A percentile compares a stretch with the other conserved stretches of the same genome.
These are phyloP conservation scores for Entosphenus tridentatus DNA, from an alignment of 2,113 vertebrate genomes.

Conservation along the genomic window DNA sequence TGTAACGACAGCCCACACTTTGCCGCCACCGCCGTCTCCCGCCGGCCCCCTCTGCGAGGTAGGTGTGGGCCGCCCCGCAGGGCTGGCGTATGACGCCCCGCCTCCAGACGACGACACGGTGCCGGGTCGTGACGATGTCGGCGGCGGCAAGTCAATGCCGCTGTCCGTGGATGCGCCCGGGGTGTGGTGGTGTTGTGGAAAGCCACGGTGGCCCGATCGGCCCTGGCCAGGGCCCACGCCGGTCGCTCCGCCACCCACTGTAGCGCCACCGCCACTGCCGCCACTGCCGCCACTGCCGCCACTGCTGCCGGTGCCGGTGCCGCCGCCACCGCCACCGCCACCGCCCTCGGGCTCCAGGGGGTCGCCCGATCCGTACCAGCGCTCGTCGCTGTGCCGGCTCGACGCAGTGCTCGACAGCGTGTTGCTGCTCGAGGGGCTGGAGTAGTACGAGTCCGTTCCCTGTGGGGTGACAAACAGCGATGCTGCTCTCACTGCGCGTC, in stretches of 20 bases:
- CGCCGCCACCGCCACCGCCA: background rate
- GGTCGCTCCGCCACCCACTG: background rate
- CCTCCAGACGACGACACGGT: too few species aligned
- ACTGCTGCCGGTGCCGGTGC: background rate
- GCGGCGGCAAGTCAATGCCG: constrained; percentile 31
- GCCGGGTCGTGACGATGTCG: background rate
- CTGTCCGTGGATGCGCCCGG: constrained; percentile 62
- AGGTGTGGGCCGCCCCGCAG: too few species aligned
- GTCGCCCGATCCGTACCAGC: constrained; percentile 48
- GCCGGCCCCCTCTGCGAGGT: too few species aligned
- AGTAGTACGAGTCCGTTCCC: constrained; percentile 24
- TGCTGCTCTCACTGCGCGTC: too few species aligned
- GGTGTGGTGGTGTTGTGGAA: constrained; percentile 26
- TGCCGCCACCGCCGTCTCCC: too few species aligned
- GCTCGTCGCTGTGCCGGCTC: constrained; percentile 66
- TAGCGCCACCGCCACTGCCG: constrained; percentile 7
- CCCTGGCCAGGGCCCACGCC: background rate
- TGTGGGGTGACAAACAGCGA: background rate
- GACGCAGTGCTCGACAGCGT: constrained; percentile 68
- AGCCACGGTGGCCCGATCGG: background rate
- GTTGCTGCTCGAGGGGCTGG: constrained; percentile 78
- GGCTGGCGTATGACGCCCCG: too few species aligned
- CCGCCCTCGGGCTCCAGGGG: constrained; percentile 25
- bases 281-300: background rate
- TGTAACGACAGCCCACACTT: too few species aligned